phyloP scores from a whole-genome alignment of 2,797 vertebrate species.

The Morelia viridis region DNA sequence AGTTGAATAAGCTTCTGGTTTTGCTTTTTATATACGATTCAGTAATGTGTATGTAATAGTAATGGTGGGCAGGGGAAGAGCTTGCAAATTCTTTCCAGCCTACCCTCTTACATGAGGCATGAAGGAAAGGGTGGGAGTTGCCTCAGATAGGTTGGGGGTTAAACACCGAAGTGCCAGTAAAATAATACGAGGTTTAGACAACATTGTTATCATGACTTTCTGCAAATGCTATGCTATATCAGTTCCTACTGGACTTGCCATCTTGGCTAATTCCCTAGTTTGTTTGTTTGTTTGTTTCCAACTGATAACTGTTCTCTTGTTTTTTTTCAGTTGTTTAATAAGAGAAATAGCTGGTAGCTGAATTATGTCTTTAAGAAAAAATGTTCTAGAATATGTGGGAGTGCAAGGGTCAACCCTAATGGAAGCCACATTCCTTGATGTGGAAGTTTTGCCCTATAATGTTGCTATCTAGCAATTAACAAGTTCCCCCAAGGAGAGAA shows the following conservation, averaged over 20 bases:
- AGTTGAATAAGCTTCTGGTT: not conserved
- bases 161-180: not conserved
- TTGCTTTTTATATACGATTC: not conserved
- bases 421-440: not conserved
- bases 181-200: not conserved
- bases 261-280: not conserved
- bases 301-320: not conserved
- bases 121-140: not conserved
- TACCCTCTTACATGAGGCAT: not conserved
- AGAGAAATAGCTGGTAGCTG: not conserved
- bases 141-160: not conserved
- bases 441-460: not conserved
- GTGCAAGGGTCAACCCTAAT: not conserved
- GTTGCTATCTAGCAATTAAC: not conserved
- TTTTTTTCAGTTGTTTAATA: not conserved
- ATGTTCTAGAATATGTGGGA: not conserved
- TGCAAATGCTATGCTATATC: not conserved
- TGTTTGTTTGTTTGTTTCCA: no score
- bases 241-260: not conserved
- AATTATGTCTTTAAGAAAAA: not conserved
- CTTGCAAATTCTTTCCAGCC: not conserved
- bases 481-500: not conserved
- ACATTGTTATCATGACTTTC: not conserved
- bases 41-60: not conserved
- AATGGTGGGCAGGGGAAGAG: not conserved